phyloP scores from a whole-genome alignment of 2,113 vertebrate genomes.

The Cariama cristata region DNA sequence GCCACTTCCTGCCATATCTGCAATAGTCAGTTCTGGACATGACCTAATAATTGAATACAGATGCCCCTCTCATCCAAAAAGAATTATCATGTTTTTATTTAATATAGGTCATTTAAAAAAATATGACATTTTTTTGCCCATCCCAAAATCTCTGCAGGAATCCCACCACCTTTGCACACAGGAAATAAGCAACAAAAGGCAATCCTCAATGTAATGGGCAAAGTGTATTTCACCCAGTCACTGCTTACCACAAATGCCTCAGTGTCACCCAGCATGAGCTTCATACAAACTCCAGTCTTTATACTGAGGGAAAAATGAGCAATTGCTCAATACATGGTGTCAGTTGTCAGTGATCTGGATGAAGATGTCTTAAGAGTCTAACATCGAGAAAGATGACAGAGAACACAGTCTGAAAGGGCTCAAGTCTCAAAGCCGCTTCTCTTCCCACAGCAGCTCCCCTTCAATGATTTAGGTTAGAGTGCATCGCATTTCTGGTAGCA shows the following conservation, averaged over 20 bases:
- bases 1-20: not conserved
- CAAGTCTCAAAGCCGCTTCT: not conserved
- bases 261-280: not conserved
- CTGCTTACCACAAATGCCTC: not conserved
- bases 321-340: not conserved
- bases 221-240: not conserved
- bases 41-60: not conserved
- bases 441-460: not conserved
- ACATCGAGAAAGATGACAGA: not conserved
- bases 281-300: not conserved
- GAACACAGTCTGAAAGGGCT: not conserved
- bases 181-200: not conserved
- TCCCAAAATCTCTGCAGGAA: not conserved
- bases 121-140: too few relatives aligned
- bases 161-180: not conserved
- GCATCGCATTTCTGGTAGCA: not conserved
- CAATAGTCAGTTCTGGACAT: not conserved
- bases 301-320: not conserved
- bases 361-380: not conserved
- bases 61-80: not conserved
- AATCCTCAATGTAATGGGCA: not conserved
- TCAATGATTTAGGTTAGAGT: not conserved
- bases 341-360: not conserved
- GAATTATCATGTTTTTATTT: not conserved
- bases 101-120: accelerated